These are phyloP conservation scores for Drosophila gaucha DNA, from an alignment of 2,888 invertebrate genomes.

Conservation along the genomic window DNA sequence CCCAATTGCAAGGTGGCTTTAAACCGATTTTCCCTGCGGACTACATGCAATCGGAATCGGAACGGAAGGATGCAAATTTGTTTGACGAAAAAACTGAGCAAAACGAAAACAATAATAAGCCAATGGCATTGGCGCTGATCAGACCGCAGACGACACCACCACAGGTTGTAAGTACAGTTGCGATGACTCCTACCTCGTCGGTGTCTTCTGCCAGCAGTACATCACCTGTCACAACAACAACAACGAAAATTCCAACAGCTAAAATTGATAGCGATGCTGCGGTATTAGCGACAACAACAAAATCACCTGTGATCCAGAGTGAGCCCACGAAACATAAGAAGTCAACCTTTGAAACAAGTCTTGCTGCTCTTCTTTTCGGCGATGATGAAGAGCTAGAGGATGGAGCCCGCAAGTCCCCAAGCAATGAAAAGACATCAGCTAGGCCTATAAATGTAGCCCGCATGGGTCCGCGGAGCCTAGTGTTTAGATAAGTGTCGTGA, in stretches of 20 bases:
- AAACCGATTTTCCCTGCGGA: slow-evolving; percentile 88
- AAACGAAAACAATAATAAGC: slow-evolving; percentile 49
- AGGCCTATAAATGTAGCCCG: slow-evolving; percentile 79
- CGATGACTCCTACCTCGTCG: slow-evolving; percentile 6
- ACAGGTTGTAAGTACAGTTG: slow-evolving; percentile 7
- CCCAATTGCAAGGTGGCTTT: slow-evolving; percentile 89
- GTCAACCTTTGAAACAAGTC: slow-evolving; percentile 82
- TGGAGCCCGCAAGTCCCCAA: slow-evolving; percentile 59
- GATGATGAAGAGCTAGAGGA: slow-evolving; percentile 79
- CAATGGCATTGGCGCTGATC: slow-evolving; percentile 47
- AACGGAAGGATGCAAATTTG: slow-evolving; percentile 14
- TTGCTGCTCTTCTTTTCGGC: slow-evolving; percentile 83
- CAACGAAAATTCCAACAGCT: slow-evolving; percentile 14
- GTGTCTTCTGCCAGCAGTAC: slow-evolving; percentile 3
- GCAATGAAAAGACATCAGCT: slow-evolving; percentile 53
- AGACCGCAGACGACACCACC: slow-evolving; percentile 18
- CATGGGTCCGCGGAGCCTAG: slow-evolving; percentile 79
- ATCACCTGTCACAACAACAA: slow-evolving; percentile 13
- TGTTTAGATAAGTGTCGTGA: slow-evolving; percentile 54
- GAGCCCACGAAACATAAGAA: slow-evolving; percentile 72
- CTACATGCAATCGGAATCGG: slow-evolving; percentile 69
- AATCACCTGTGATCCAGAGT: slow-evolving; percentile 28
- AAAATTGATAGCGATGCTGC: background rate
- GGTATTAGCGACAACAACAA: slow-evolving; percentile 38
- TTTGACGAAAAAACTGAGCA: slow-evolving; percentile 12